Conservation (phyloP, 2,113 vertebrate genomes). For the Chiloscyllium plagiosum region DNA sequence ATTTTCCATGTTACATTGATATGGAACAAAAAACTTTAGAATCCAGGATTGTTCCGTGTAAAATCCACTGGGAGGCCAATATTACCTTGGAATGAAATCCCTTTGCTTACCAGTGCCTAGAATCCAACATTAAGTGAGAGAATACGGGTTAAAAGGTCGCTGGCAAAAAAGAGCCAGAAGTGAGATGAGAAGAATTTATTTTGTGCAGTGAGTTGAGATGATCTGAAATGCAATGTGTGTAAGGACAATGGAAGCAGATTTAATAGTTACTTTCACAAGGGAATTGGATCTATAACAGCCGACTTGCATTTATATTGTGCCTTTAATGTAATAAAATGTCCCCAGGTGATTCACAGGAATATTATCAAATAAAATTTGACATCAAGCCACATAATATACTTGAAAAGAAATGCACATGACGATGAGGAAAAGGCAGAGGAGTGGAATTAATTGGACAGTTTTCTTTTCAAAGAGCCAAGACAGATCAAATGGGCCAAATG, state of each 20-base stretch:
- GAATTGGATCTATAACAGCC: neutral
- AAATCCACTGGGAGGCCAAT: neutral
- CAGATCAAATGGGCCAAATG: neutral
- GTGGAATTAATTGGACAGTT: neutral
- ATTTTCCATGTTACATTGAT: neutral
- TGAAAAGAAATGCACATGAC: neutral
- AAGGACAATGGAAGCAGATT: neutral
- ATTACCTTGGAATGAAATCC: neutral
- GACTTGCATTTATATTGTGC: neutral
- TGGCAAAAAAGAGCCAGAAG: neutral
- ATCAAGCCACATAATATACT: neutral
- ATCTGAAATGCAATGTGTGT: neutral
- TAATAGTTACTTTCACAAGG: neutral
- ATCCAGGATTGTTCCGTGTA: neutral
- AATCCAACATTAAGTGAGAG: neutral
- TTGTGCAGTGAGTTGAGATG: neutral
- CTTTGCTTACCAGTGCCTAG: neutral
- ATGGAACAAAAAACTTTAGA: neutral
- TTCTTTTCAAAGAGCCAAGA: neutral
- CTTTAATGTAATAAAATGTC: neutral
- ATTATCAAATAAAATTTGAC: neutral
- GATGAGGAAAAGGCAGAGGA: neutral
- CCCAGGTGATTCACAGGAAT: neutral
- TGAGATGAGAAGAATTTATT: neutral
- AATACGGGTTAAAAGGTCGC: neutral